phyloP scores from a whole-genome alignment of 2,113 vertebrate genomes.

The Anthoscopus minutus region DNA sequence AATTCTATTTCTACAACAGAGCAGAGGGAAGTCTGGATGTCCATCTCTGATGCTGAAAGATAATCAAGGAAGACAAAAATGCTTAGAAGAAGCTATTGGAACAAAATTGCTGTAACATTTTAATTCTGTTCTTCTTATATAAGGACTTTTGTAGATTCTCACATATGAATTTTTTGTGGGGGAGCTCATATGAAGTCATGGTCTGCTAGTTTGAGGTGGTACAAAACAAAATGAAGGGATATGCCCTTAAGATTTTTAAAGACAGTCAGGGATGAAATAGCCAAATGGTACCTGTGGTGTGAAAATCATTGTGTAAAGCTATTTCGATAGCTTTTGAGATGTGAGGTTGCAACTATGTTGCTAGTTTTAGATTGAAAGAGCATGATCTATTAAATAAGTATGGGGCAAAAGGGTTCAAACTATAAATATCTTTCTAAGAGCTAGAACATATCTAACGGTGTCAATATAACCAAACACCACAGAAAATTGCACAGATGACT shows the following conservation, averaged over 20 bases:
- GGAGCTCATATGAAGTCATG: background rate
- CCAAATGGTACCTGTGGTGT: background rate
- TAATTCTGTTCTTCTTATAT: background rate
- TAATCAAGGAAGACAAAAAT: background rate
- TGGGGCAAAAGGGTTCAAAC: background rate
- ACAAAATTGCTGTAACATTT: background rate
- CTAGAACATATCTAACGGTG: background rate
- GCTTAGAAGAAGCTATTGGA: background rate
- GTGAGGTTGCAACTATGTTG: background rate
- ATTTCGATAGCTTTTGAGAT: background rate
- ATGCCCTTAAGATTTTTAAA: background rate
- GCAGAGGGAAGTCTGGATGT: background rate
- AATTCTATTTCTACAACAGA: background rate
- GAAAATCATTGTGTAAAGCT: background rate
- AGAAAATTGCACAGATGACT: background rate
- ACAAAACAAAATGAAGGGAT: background rate
- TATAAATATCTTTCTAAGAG: background rate
- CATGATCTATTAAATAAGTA: background rate
- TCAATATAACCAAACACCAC: background rate
- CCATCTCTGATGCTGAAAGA: background rate
- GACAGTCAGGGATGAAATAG: background rate
- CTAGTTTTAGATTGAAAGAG: background rate
- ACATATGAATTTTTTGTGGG: accelerated
- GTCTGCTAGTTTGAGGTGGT: background rate
- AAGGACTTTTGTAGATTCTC: background rate